Percentiles rank a stretch among this genome's conserved stretches.
These are phyloP conservation scores for Syrista parreyssii DNA, from an alignment of 2,888 invertebrate genomes.

Conservation along the genomic window DNA sequence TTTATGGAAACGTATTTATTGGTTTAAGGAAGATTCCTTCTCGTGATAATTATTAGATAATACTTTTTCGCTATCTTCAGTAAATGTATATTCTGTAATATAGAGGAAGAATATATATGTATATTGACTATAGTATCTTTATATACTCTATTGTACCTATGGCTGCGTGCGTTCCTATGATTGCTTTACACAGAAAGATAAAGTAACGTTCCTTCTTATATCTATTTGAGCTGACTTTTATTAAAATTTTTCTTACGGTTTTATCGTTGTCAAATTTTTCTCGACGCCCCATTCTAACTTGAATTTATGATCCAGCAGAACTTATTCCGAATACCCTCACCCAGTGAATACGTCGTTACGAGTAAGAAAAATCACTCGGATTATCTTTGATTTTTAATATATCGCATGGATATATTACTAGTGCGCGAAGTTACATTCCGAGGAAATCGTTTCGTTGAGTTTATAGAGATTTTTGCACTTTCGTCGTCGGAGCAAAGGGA, in stretches of 20 bases:
- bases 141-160: neutral
- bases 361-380: neutral
- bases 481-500: neutral
- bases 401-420: neutral
- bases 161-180: neutral
- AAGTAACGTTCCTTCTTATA: neutral
- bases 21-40: neutral
- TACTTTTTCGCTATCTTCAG: neutral
- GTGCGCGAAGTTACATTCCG: neutral
- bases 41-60: neutral
- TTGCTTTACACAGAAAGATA: neutral
- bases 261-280: neutral
- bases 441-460: neutral
- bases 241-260: neutral
- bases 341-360: neutral
- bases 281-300: neutral
- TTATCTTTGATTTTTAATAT: neutral
- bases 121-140: neutral
- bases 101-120: neutral
- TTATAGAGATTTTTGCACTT: neutral
- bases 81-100: neutral
- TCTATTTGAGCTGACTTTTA: neutral
- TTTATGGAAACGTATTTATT: neutral
- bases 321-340: neutral
- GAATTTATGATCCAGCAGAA: neutral